Percentiles rank a stretch among this genome's conserved stretches.
phyloP scores from a whole-genome alignment of 2,113 vertebrate genomes.

The Lipophrys pholis region DNA sequence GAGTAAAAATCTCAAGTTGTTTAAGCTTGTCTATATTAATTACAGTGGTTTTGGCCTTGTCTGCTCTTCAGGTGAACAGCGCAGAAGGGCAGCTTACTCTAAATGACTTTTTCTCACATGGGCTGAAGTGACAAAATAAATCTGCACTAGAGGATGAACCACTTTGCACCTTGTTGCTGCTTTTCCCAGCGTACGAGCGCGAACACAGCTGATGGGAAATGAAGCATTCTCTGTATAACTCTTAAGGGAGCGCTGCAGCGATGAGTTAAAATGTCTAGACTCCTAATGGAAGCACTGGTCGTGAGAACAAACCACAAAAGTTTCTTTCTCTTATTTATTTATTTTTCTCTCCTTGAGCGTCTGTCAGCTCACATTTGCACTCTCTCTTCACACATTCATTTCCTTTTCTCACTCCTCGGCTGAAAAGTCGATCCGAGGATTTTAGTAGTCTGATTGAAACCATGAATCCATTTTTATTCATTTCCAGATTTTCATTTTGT shows the following conservation, averaged over 20 bases:
- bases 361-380: slow-evolving; percentile 48
- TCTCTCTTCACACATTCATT: slow-evolving; percentile 39
- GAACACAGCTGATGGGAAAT: slow-evolving; percentile 66
- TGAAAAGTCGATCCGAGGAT: slow-evolving; percentile 50
- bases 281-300: slow-evolving; percentile 61
- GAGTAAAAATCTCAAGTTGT: not conserved
- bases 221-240: slow-evolving; percentile 49
- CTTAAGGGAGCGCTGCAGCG: slow-evolving; percentile 46
- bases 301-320: slow-evolving; percentile 46
- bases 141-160: slow-evolving; percentile 68
- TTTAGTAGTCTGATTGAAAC: slow-evolving; percentile 62
- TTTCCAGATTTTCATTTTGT: slow-evolving; percentile 64
- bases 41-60: slow-evolving; percentile 4
- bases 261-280: slow-evolving; percentile 71
- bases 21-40: slow-evolving; percentile 12
- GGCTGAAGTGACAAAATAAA: slow-evolving; percentile 56
- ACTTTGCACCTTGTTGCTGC: slow-evolving; percentile 76
- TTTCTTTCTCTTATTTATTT: not conserved
- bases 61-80: slow-evolving; percentile 14
- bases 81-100: slow-evolving; percentile 9
- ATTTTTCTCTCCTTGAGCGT: not conserved
- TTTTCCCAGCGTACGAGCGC: slow-evolving; percentile 61
- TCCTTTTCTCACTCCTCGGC: slow-evolving; percentile 24
- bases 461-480: slow-evolving; percentile 64
- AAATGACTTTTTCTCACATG: slow-evolving; percentile 63